Percentiles rank a stretch among this genome's conserved stretches.
Evolutionary conservation across 2,888 invertebrate genomes (phyloP).

Genomic region (Furcula furcula): DNA sequence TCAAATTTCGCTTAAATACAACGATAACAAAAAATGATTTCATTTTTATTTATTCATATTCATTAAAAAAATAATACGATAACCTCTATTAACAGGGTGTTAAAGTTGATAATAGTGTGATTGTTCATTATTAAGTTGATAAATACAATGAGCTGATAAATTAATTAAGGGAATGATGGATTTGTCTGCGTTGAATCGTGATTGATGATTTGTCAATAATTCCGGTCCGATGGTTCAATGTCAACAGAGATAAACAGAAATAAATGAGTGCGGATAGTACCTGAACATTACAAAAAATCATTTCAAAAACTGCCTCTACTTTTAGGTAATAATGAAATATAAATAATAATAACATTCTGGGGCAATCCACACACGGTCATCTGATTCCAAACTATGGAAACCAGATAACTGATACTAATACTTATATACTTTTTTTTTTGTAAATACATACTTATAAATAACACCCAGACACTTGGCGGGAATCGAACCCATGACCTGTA

Average conservation of each 20-base stretch:
- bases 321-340: too few species aligned
- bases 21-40: not conserved
- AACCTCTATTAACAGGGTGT: slow-evolving; percentile 1
- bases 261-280: slow-evolving; percentile 19
- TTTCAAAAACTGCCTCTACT: too few species aligned
- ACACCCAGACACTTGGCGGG: too few species aligned
- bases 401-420: too few species aligned
- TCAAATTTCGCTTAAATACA: not conserved
- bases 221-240: slow-evolving; percentile 40
- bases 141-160: slow-evolving; percentile 35
- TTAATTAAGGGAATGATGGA: slow-evolving; percentile 60
- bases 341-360: too few species aligned
- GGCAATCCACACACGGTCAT: too few species aligned
- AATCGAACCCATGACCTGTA: too few species aligned
- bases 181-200: slow-evolving; percentile 43
- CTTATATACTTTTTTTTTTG: too few species aligned
- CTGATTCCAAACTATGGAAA: too few species aligned
- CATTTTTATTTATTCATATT: not conserved
- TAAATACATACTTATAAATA: too few species aligned
- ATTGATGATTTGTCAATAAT: slow-evolving; percentile 68
- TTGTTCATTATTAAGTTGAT: slow-evolving; percentile 8
- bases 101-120: slow-evolving; percentile 22
- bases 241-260: slow-evolving; percentile 33
- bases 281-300: too few species aligned
- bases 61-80: not conserved